Evolutionary conservation across 1,140 invertebrate genomes (phyloP), one percentile per base, ranked within the genome.

Genomic region (Anadara kagoshimensis): DNA sequence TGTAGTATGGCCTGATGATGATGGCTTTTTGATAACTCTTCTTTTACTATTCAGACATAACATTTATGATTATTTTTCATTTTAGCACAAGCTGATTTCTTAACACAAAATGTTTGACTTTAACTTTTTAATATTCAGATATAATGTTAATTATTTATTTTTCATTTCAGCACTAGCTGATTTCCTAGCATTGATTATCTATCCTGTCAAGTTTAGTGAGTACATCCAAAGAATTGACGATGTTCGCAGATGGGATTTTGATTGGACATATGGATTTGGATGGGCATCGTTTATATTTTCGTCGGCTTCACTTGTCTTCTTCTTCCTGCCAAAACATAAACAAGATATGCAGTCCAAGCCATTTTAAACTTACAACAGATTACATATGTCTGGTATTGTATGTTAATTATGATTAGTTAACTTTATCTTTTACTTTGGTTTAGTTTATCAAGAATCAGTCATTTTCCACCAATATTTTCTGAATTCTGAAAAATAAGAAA

Each of bases 201-300:
- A 75, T 41, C 79, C 79, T 2, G 56, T 78, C 44, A 81, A 78
- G 65, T 81, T 81, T 73, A 70, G 75, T 16, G 57, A 75, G 20
- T 69, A 77, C 45, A 78, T 80, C 26, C n/a, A 51, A 29, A 44
- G 56, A 24, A 36, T 65, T 22, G 65, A 76, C 18, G 57, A 45
- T 1, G 71, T 81, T 0, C 63, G 67, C 49, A 57, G 76, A n/a
- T 81, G 76, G 79, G 75, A 81, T 44, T 81, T 78, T 70, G 79
- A 81, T 54, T 81, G 79, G 79, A 75, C 76, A 0, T 81, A 78
- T 43, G 79, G 76, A 3, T 81, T 81, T 69, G 79, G 76, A 1
- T 78, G 76, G 76, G 79, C 76, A 29, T 76, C 74, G n/a, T 73
- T 81, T n/a, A 75, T 81, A 24, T 81, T 81, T 47, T 73, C 76